phyloP scores from a whole-genome alignment of 1,140 invertebrate genomes.

The fruit fly (Drosophila melanogaster) region DNA sequence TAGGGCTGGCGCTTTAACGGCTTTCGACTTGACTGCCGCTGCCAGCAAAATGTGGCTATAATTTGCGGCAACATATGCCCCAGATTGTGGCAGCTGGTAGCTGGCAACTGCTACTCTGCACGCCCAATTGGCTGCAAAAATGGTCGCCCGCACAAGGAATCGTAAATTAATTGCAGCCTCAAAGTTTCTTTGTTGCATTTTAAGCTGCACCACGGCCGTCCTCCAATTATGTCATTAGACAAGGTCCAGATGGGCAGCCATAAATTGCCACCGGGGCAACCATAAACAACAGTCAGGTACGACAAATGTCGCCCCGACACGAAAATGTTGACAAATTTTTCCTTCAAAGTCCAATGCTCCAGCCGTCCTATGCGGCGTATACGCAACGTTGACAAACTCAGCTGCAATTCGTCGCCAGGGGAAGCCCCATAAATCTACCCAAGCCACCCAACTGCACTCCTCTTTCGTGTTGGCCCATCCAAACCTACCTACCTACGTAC shows the following conservation, averaged over 20 bases:
- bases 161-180: conserved; percentile 62
- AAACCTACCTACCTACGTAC: not conserved
- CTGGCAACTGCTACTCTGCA: conserved; percentile 39
- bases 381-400: conserved; percentile 47
- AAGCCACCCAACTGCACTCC: not conserved
- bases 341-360: conserved; percentile 2
- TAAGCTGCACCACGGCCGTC: conserved; percentile 15
- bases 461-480: conserved; percentile 2
- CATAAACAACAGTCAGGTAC: conserved; percentile 70
- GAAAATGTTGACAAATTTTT: conserved; percentile 79
- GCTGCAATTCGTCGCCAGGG: conserved; percentile 46
- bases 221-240: conserved; percentile 73
- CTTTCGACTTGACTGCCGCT: conserved; percentile 65
- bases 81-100: conserved; percentile 36
- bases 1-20: conserved; percentile 64
- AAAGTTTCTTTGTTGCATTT: conserved; percentile 49
- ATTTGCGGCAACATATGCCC: conserved; percentile 48
- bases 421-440: conserved; percentile 33
- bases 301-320: conserved; percentile 59
- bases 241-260: conserved; percentile 44
- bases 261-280: conserved; percentile 54
- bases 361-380: conserved; percentile 40
- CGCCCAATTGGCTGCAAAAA: conserved; percentile 52
- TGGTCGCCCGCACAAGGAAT: conserved; percentile 49
- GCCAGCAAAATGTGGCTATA: conserved; percentile 56